phyloP scores from a whole-genome alignment of 2,888 invertebrate genomes.

The Chironomus tentans region DNA sequence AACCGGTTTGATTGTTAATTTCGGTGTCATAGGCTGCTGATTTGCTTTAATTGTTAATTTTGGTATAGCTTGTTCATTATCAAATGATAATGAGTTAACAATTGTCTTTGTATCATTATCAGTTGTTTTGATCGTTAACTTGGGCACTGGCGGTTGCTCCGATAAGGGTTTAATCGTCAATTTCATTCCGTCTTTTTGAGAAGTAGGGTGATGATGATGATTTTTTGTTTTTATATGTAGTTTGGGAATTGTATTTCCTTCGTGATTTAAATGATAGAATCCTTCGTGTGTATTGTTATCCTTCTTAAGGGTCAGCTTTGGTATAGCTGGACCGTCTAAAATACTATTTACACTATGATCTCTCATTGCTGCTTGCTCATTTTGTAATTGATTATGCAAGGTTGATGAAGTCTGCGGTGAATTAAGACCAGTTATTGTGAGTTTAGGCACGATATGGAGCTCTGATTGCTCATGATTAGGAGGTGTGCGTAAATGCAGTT shows the following conservation, averaged over 20 bases:
- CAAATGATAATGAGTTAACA: constrained; percentile 39
- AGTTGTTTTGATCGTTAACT: constrained; percentile 50
- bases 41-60: constrained; percentile 20
- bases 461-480: constrained; percentile 29
- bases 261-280: constrained; percentile 10
- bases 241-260: constrained; percentile 8
- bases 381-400: not conserved
- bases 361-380: not conserved
- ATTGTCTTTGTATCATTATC: constrained; percentile 37
- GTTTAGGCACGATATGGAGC: constrained; percentile 41
- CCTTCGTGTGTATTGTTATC: constrained; percentile 3
- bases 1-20: constrained; percentile 29
- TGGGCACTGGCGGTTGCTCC: constrained; percentile 44
- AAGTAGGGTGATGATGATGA: constrained; percentile 30
- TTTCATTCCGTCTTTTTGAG: constrained; percentile 27
- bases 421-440: constrained; percentile 36
- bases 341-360: constrained; percentile 17
- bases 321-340: constrained; percentile 19
- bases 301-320: constrained; percentile 25
- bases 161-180: constrained; percentile 28
- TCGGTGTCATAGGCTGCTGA: constrained; percentile 27
- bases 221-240: not conserved
- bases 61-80: constrained; percentile 29
- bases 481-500: constrained; percentile 14
- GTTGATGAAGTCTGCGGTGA: constrained; percentile 11